Conservation (phyloP, 2,888 invertebrate genomes). For the Pterostichus madidus region DNA sequence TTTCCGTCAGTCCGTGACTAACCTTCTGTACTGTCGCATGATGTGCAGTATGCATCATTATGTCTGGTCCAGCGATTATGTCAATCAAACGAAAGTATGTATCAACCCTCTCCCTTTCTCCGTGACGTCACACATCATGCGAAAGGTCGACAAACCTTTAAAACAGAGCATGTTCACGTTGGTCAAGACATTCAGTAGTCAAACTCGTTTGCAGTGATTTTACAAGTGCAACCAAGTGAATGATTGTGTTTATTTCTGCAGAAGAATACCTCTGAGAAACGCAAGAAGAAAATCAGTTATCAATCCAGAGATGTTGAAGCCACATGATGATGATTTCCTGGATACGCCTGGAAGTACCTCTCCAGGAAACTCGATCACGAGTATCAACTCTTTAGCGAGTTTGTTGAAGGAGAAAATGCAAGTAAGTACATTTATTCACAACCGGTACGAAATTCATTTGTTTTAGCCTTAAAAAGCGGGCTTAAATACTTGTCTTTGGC, state of each 20-base stretch:
- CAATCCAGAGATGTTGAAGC: constrained; percentile 78
- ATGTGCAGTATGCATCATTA: not conserved
- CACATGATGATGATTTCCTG: constrained; percentile 80
- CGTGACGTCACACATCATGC: constrained; percentile 59
- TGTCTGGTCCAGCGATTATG: constrained; percentile 28
- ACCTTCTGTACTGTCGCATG: no score
- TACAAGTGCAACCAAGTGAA: not conserved
- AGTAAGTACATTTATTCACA: constrained; percentile 76
- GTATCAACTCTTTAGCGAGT: constrained; percentile 91
- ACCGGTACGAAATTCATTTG: no score
- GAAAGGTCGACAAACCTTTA: constrained; percentile 50
- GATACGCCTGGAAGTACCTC: constrained; percentile 82
- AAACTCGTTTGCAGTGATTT: constrained; percentile 24
- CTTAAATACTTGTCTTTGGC: no score
- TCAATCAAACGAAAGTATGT: constrained; percentile 48
- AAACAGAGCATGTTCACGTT: constrained; percentile 18
- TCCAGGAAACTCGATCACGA: constrained; percentile 89
- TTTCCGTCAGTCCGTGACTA: no score
- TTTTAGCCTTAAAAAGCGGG: no score
- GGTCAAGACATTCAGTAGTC: not conserved
- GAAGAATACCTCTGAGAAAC: constrained; percentile 83
- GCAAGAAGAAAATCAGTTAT: constrained; percentile 83
- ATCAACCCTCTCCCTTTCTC: constrained; percentile 15
- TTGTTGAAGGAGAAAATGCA: constrained; percentile 90
- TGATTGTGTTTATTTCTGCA: constrained; percentile 69